Evolutionary conservation across 2,888 invertebrate species (phyloP), one percentile per base, ranked within the genome.

Genomic region (Oscheius sp.): DNA sequence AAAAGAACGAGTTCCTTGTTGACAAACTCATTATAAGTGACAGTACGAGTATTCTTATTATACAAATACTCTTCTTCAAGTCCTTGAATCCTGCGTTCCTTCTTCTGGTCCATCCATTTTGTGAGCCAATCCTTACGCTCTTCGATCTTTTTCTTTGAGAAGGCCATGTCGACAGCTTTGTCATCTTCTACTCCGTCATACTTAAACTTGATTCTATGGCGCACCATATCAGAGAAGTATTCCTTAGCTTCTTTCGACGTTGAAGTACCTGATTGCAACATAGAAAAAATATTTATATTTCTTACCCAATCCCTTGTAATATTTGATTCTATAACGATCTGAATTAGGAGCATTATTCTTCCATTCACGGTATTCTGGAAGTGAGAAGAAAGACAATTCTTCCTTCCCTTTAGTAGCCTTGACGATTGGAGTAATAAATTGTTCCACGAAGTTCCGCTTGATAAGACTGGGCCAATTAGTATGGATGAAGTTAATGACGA

Each of bases 361-460:
- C 98, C 98, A 98, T 87, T 96, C 95, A 81, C 96, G 94, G 88
- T 97, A 96, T 88, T 98, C 98, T 0, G 98, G 98, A 81, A 99
- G 88, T 1, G 96, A 96, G 89, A 93, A 98, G 87, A 99, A 99
- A 0, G 94, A 91, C 15, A 92, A 87, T 79, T 92, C 92, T 79
- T 92, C 91, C 82, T 92, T 92, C 8, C 88, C 89, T 87, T 96
- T 97, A 0, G 91, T 91, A 0, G 92, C 87, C 90, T 98, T 98
- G 0, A 98, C 96, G 86, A 98, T 96, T 0, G 98, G 98, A 0
- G 98, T 98, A 82, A 98, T 98, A 85, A 98, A 98, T 88, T 98
- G 95, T 87, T 97, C 96, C n/a, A 98, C 89, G 86, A 98, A 97
- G 70, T 88, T 88, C 63, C 87, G 86, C 74, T 92, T 92, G 29